A percentile compares a stretch with the other conserved stretches of the same genome.
These are phyloP conservation scores for Chelonus formosanus DNA, from an alignment of 2,888 invertebrate species.

Conservation along the genomic window DNA sequence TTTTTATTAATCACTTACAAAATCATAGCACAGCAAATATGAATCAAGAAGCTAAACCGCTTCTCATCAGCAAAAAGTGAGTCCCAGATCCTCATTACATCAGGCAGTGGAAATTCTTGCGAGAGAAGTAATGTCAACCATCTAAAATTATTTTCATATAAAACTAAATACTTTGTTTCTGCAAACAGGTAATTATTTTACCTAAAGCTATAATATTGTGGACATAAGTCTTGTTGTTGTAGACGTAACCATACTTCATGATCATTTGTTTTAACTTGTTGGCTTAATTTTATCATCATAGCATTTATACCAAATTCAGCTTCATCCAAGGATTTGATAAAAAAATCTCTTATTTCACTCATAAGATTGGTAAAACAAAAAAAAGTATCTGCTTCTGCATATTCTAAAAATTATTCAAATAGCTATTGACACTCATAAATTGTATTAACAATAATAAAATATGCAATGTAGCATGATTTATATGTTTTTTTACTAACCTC, in stretches of 20 bases:
- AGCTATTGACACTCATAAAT: neutral
- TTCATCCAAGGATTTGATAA: constrained; percentile 95
- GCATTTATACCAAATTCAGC: constrained; percentile 89
- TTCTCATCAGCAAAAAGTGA: constrained; percentile 90
- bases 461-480: too few relatives aligned
- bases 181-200: constrained; percentile 50
- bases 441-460: too few relatives aligned
- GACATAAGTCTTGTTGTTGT: constrained; percentile 85
- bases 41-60: constrained; percentile 90
- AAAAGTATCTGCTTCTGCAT: constrained; percentile 97
- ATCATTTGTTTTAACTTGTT: constrained; percentile 81
- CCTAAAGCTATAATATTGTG: constrained; percentile 97
- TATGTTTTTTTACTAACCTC: constrained; percentile 69
- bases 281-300: constrained; percentile 86
- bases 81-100: constrained; percentile 98
- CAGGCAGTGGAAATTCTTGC: constrained; percentile 97
- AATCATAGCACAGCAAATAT: constrained; percentile 97
- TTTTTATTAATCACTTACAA: constrained; percentile 73
- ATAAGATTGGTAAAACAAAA: constrained; percentile 98
- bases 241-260: constrained; percentile 79
- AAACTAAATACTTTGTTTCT: neutral
- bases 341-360: constrained; percentile 97
- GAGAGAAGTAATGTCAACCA: constrained; percentile 96
- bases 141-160: constrained; percentile 64
- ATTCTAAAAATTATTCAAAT: constrained; percentile 67